Conservation (phyloP, 1,140 invertebrate genomes). For the Onthophagus taurus region DNA sequence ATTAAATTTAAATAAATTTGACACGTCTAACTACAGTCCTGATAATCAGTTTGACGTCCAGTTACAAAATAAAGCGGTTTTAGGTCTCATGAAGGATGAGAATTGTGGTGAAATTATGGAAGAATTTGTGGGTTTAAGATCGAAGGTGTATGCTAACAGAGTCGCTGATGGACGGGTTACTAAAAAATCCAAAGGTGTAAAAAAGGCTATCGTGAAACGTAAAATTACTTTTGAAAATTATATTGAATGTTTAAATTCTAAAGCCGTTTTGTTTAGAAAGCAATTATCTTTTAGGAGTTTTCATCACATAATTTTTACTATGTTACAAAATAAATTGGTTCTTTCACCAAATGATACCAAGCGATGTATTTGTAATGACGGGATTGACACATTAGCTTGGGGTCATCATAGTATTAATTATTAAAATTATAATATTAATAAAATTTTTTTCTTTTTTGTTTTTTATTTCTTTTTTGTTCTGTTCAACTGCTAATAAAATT, state of each 20-base stretch:
- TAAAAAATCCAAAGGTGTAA: slow-evolving; percentile 28
- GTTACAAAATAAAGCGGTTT: slow-evolving; percentile 42
- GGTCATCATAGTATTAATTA: slow-evolving; percentile 7
- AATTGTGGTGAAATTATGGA: too few relatives aligned
- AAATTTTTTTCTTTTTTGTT: too few relatives aligned
- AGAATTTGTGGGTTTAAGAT: slow-evolving; percentile 27
- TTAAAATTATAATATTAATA: too few relatives aligned
- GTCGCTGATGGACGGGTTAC: slow-evolving; percentile 15
- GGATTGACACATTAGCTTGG: slow-evolving; percentile 15
- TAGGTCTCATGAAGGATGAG: slow-evolving; percentile 42
- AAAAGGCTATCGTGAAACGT: slow-evolving; percentile 20
- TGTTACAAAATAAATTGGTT: slow-evolving; percentile 23
- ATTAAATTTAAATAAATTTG: too few relatives aligned
- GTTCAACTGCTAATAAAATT: too few relatives aligned
- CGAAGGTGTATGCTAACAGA: slow-evolving; percentile 38
- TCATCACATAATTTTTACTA: slow-evolving; percentile 19
- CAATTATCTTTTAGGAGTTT: slow-evolving; percentile 14
- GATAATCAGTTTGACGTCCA: too few relatives aligned
- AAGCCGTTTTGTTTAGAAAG: slow-evolving; percentile 6
- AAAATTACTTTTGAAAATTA: slow-evolving; percentile 25
- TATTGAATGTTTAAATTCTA: slow-evolving; percentile 17
- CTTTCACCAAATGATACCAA: slow-evolving; percentile 16
- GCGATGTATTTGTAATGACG: slow-evolving; percentile 8
- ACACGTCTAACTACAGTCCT: too few relatives aligned
- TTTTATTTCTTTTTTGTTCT: too few relatives aligned